Evolutionary conservation across 2,797 vertebrate genomes (phyloP).

Genomic region (Sebastes steindachneri): DNA sequence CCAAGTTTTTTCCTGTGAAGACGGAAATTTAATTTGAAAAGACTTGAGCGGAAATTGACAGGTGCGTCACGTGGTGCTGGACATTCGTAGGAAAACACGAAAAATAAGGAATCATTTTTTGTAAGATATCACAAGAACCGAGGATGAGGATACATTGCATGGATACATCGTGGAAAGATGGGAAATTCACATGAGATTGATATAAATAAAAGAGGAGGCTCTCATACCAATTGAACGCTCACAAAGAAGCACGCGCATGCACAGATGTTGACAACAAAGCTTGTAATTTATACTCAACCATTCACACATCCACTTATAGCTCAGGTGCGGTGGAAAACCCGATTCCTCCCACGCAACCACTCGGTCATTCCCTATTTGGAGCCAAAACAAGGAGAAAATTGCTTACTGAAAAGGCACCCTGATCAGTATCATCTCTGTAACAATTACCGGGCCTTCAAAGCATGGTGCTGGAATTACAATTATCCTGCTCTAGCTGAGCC

Average conservation of each 20-base stretch:
- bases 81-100: no score
- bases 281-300: slow-evolving; percentile 12
- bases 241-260: background rate
- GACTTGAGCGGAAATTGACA: no score
- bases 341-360: background rate
- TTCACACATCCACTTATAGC: slow-evolving; percentile 11
- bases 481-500: slow-evolving; percentile 13
- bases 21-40: no score
- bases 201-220: background rate
- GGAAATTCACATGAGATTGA: background rate
- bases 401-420: slow-evolving; percentile 55
- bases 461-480: slow-evolving; percentile 57
- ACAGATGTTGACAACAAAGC: slow-evolving; percentile 7
- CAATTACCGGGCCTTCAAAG: slow-evolving; percentile 66
- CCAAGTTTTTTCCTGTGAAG: no score
- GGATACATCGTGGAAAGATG: background rate
- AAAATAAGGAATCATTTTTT: no score
- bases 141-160: no score
- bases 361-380: slow-evolving; percentile 31
- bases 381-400: slow-evolving; percentile 65
- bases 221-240: background rate
- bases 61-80: no score
- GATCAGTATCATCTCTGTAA: slow-evolving; percentile 68
- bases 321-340: slow-evolving; percentile 7
- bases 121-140: background rate